Evolutionary conservation across 2,797 vertebrate species (phyloP).

Genomic region (Alectoris magna): DNA sequence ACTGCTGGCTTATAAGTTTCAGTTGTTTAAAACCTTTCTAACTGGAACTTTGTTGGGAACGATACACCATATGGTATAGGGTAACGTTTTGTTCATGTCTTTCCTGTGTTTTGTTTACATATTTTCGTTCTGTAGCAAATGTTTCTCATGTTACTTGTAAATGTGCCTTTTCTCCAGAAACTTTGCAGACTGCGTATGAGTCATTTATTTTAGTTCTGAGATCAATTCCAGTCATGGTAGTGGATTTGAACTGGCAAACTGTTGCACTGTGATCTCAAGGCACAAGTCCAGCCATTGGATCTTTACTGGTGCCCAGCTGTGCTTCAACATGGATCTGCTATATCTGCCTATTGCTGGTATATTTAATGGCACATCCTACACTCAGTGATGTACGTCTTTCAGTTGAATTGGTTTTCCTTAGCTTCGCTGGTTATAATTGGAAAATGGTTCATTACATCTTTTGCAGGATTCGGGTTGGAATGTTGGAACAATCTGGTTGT

Average conservation of each 20-base stretch:
- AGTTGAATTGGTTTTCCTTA: constrained; percentile 14
- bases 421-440: constrained; percentile 29
- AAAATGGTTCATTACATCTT: constrained; percentile 37
- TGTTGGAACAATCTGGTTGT: constrained; percentile 15
- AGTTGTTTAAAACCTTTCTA: constrained; percentile 44
- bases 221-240: not conserved
- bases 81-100: constrained; percentile 51
- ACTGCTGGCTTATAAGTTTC: constrained; percentile 28
- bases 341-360: not conserved
- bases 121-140: constrained; percentile 65
- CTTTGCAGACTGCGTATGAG: not conserved
- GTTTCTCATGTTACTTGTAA: constrained; percentile 62
- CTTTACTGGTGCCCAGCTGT: not conserved
- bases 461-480: constrained; percentile 7
- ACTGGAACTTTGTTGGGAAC: constrained; percentile 54
- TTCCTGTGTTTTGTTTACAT: constrained; percentile 62
- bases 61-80: constrained; percentile 53
- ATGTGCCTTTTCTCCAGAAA: constrained; percentile 32
- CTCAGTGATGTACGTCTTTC: not conserved
- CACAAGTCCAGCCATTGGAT: not conserved
- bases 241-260: not conserved
- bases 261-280: not conserved
- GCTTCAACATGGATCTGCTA: constrained; percentile 1
- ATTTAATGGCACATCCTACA: constrained; percentile 35
- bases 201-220: not conserved